Evolutionary conservation across 92 coral and sea anemone genomes (phyloP), one percentile per base, ranked within the genome.

Genomic region (Heliopora coerulea): DNA sequence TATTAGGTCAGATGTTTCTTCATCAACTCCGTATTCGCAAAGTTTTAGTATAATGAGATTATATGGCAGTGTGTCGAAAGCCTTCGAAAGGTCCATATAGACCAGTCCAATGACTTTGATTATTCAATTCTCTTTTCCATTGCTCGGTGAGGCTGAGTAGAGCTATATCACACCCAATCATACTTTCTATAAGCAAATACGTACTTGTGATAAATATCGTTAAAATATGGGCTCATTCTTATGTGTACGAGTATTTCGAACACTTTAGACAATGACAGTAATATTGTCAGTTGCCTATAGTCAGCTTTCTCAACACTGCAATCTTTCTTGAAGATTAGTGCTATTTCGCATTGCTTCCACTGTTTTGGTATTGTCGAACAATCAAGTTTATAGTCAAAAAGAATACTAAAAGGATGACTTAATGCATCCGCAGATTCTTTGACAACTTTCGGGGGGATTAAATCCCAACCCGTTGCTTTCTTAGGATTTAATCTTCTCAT

Each of bases 341-440:
- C 56, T 25, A 85, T 74, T 32, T 85, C 73, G 17, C 85, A 80
- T 26, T n/a, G 66, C 77, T 85, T 85, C 89, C 89, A 85, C 4
- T 72, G 62, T 14, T 76, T 52, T 0, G 83, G 85, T 19, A 85
- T 70, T 41, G 54, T 25, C 29, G 81, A 44, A 15, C 37, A 65
- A 17, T 41, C 21, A 10, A 82, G 63, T 31, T 65, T 33, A 26
- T 72, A 73, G 15, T 67, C 44, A 52, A 84, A 15, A 12, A 83
- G 56, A 6, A 42, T 54, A 68, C 84, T 84, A n/a, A 83, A 63
- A 13, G 88, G 91, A 23, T 79, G 65, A 28, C 82, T 76, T 6
- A 82, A 74, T 20, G 80, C 82, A 6, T 86, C 87, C 13, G 86
- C 79, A 28, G 89, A 82, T 42, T 48, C 31, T 74, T 82, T 65